Conservation (phyloP, 2,113 vertebrate species). For the Nansenia antarctica region DNA sequence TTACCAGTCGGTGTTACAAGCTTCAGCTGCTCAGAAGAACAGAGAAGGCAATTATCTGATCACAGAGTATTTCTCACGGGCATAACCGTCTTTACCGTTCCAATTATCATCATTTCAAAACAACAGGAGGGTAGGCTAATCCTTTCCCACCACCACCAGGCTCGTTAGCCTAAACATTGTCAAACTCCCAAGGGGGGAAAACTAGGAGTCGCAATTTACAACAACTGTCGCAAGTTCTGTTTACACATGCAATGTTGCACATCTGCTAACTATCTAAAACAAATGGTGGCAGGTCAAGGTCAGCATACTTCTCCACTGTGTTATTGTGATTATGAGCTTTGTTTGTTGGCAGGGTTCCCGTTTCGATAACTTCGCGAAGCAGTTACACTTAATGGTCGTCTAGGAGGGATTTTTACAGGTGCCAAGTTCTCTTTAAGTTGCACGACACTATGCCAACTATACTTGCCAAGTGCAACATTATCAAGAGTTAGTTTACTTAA, state of each 20-base stretch:
- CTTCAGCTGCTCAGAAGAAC: not conserved
- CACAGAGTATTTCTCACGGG: constrained; percentile 13
- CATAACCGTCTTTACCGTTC: constrained; percentile 11
- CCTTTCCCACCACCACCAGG: constrained; percentile 13
- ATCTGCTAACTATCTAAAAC: constrained; percentile 25
- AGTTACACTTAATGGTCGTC: not conserved
- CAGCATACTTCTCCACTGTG: not conserved
- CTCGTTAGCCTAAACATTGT: not conserved
- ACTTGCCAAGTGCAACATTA: not conserved
- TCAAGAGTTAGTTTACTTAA: not conserved
- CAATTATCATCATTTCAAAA: constrained; percentile 39
- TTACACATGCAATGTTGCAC: constrained; percentile 20
- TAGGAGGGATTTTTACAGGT: not conserved
- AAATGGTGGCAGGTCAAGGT: constrained; percentile 10
- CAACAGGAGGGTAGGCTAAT: constrained; percentile 10
- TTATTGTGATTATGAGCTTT: not conserved
- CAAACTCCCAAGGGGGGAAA: not conserved
- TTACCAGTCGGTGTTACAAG: constrained; percentile 31
- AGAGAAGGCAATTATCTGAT: constrained; percentile 19
- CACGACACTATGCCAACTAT: not conserved
- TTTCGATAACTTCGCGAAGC: not conserved
- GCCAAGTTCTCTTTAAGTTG: constrained; percentile 12
- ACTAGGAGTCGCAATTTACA: not conserved
- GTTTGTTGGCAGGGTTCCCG: constrained; percentile 14
- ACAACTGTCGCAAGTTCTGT: not conserved